phyloP scores from a whole-genome alignment of 2,888 invertebrate species.

The Machimus rusticus region DNA sequence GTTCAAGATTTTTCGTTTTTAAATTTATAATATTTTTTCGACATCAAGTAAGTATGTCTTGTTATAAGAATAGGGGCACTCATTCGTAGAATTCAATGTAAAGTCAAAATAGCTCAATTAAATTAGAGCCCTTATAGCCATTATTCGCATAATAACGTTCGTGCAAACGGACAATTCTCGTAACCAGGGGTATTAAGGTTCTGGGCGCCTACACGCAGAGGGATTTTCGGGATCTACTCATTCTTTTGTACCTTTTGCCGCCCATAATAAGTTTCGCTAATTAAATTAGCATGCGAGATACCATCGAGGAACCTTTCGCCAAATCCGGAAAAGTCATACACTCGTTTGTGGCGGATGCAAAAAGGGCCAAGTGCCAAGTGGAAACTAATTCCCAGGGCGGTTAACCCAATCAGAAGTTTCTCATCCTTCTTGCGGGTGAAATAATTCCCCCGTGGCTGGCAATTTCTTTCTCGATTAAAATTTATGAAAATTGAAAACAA shows the following conservation, averaged over 20 bases:
- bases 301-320: neutral
- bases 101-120: neutral
- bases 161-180: neutral
- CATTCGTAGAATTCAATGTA: neutral
- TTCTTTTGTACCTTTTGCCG: neutral
- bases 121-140: neutral
- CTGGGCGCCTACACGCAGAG: neutral
- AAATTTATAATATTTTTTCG: neutral
- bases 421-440: neutral
- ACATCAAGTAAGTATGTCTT: neutral
- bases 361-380: neutral
- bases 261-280: neutral
- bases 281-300: conserved; percentile 8
- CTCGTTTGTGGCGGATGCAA: neutral
- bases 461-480: conserved; percentile 33
- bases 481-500: conserved; percentile 40
- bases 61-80: neutral
- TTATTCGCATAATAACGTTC: neutral
- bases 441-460: neutral
- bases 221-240: neutral
- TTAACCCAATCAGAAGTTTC: conserved; percentile 36
- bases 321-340: neutral
- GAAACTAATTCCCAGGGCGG: conserved; percentile 18
- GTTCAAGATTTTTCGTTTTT: too few species aligned
- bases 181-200: neutral